Evolutionary conservation across 2,797 vertebrate genomes (phyloP).

Genomic region (Cyprinella venusta): DNA sequence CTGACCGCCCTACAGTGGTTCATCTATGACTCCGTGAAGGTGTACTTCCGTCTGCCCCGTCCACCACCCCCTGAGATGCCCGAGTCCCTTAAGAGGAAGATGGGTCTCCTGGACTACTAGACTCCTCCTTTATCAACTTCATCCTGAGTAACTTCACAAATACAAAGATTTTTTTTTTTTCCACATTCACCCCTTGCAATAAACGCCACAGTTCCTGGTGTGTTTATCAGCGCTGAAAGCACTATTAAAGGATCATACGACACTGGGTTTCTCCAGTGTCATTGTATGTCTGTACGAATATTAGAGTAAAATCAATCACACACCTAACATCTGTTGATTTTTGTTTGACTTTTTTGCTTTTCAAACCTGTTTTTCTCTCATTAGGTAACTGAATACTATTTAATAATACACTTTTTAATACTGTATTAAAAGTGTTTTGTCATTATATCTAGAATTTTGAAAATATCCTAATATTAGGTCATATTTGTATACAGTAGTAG

Average conservation of each 20-base stretch:
- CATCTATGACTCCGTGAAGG: conserved; percentile 90
- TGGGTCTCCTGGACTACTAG: conserved; percentile 69
- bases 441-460: conserved; percentile 70
- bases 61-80: conserved; percentile 89
- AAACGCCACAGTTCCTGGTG: not conserved
- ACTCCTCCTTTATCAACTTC: not conserved
- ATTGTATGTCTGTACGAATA: not conserved
- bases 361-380: not conserved
- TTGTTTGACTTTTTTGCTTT: not conserved
- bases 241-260: not conserved
- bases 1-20: conserved; percentile 89
- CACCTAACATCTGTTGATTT: conserved; percentile 10
- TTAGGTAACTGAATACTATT: not conserved
- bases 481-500: not conserved
- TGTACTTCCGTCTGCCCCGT: conserved; percentile 87
- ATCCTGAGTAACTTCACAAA: not conserved
- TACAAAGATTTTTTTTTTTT: not conserved
- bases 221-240: conserved; percentile 14
- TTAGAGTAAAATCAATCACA: conserved; percentile 32
- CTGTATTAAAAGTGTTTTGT: not conserved
- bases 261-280: not conserved
- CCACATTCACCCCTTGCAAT: conserved; percentile 20
- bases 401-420: no score
- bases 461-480: no score
- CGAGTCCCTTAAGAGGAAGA: conserved; percentile 87